Evolutionary conservation across 2,797 vertebrate genomes (phyloP).

Genomic region (Natrix natrix): DNA sequence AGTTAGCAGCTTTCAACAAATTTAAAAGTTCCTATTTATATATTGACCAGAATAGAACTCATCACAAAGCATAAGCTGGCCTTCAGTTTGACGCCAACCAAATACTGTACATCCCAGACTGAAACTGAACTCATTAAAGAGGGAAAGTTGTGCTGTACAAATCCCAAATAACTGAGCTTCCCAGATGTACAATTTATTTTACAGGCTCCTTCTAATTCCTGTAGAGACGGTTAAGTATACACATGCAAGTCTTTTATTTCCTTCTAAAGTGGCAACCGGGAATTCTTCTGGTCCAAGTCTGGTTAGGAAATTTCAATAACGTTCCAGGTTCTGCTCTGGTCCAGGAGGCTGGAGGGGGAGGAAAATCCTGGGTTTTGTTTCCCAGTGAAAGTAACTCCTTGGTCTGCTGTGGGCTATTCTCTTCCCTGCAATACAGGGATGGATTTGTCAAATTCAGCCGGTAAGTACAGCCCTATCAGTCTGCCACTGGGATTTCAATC

Average conservation of each 20-base stretch:
- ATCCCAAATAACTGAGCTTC: not conserved
- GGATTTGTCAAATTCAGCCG: not conserved
- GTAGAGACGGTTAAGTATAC: not conserved
- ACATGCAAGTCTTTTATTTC: not conserved
- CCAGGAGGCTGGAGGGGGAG: not conserved
- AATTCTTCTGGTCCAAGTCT: not conserved
- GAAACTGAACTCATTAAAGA: not conserved
- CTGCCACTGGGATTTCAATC: not conserved
- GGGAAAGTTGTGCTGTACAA: not conserved
- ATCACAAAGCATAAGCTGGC: not conserved
- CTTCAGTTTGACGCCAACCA: not conserved
- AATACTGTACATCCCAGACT: not conserved
- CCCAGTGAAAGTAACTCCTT: not conserved
- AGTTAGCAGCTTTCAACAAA: not conserved
- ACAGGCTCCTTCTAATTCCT: not conserved
- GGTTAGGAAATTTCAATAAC: not conserved
- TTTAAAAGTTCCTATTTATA: not conserved
- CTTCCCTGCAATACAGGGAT: not conserved
- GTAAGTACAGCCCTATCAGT: not conserved
- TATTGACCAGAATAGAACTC: not conserved
- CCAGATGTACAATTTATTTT: not conserved
- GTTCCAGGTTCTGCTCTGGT: not conserved
- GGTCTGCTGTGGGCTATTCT: not conserved
- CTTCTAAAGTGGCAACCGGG: not conserved
- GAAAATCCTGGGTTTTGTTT: not conserved